A percentile compares a stretch with the other conserved stretches of the same genome.
Evolutionary conservation across 2,797 vertebrate genomes (phyloP).

Genomic region (Acanthiza pusilla): DNA sequence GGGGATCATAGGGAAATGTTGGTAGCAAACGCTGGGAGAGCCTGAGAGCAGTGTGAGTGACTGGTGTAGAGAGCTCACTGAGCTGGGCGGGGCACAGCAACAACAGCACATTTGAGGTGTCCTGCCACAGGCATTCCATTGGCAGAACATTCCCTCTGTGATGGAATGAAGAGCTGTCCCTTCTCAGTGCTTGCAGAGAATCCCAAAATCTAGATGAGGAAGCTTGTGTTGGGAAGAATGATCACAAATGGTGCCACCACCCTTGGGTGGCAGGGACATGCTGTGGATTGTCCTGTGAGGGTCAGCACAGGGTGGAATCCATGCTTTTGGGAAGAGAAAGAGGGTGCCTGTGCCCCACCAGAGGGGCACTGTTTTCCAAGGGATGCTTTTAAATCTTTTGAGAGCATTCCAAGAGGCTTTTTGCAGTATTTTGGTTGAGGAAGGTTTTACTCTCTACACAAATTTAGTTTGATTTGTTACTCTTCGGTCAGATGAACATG

Average conservation of each 20-base stretch:
- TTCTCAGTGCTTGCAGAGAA: background rate
- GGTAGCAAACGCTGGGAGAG: background rate
- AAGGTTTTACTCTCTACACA: background rate
- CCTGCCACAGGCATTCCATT: background rate
- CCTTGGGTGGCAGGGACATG: background rate
- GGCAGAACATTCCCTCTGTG: background rate
- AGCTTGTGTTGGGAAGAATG: background rate
- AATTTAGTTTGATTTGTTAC: background rate
- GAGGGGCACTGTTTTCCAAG: background rate
- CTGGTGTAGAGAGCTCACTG: background rate
- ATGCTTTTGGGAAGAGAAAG: background rate
- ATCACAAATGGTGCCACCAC: background rate
- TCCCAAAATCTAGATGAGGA: background rate
- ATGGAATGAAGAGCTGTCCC: background rate
- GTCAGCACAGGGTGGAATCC: rapidly evolving
- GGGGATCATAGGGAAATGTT: rapidly evolving
- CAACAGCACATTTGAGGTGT: background rate
- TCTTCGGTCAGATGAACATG: rapidly evolving
- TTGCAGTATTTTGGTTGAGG: background rate
- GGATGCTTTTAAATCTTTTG: background rate
- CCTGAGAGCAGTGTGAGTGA: background rate
- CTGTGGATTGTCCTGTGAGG: rapidly evolving
- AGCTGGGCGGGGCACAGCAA: background rate
- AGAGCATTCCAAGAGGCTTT: background rate
- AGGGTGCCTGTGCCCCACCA: background rate